Base-by-base conservation (phyloP, 1,140 invertebrate species). In the Atta colombica region DNA sequence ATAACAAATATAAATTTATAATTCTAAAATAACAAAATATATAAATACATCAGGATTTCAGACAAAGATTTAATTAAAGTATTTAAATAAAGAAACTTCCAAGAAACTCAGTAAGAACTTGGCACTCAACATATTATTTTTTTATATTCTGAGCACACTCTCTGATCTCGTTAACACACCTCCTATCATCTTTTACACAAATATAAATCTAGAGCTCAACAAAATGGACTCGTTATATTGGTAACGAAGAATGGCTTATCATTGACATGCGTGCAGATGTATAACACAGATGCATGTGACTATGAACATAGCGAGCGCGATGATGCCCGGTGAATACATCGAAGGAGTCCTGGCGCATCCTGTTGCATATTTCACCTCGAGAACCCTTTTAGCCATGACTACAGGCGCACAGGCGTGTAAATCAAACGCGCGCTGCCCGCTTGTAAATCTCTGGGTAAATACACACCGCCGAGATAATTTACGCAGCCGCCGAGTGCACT, bases 371-470 rank as follows among this genome's bases (percentile, higher is more conserved):
- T 94, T 94, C 93, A 93, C 92, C 90, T 91, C 86, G 86, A 89
- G 92, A 94, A 93, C 90, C 93, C 91, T 94, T 92, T 92, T 93
- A 93, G 91, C 89, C 89, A 88, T 85, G 69, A 89, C 84, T 88
- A 91, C 88, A 84, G 81, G 88, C 85, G 66, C 91, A 87, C 86
- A 75, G 87, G 92, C 91, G 93, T 94, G 94, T 95, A 95, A 95
- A 95, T 95, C 94, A 95, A 94, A 91, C 86, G 91, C 90, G 93
- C 92, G 92, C 92, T 94, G 93, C 90, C 92, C 91, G 93, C 93
- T 93, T 94, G 94, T 95, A 95, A 95, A 95, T 95, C 94, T 94
- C 91, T 89, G 78, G 86, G 92, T 94, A 95, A 95, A 94, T 95
- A 95, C 94, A 95, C 93, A 95, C 93, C 92, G 89, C 88, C 75